Conservation (phyloP, 2,113 vertebrate species). For the Semnornis frantzii region DNA sequence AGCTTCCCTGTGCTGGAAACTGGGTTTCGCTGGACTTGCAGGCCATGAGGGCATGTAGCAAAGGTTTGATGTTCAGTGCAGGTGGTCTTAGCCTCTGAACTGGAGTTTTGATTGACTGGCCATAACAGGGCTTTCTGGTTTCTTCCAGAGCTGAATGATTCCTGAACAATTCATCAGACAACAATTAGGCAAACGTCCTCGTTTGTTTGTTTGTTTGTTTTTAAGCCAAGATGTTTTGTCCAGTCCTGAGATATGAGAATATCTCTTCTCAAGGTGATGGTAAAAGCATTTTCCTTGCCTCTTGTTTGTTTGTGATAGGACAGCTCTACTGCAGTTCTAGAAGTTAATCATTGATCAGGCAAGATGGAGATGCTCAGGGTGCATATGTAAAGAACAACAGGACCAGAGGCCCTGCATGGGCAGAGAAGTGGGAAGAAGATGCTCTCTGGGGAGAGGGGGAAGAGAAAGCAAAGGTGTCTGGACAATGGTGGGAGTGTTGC, state of each 20-base stretch:
- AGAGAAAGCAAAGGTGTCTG: not conserved
- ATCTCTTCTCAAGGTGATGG: not conserved
- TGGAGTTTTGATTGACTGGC: not conserved
- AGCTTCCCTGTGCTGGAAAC: not conserved
- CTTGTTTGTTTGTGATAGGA: not conserved
- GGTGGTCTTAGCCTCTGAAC: not conserved
- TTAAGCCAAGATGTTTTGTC: not conserved
- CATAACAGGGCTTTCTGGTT: not conserved
- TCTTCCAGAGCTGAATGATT: not conserved
- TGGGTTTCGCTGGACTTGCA: not conserved
- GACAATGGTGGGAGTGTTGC: not conserved
- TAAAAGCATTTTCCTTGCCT: not conserved
- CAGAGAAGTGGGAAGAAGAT: not conserved
- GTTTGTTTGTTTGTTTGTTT: not conserved
- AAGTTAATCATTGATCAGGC: constrained; percentile 18
- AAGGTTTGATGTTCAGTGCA: not conserved
- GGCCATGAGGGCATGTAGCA: not conserved
- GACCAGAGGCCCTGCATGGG: not conserved
- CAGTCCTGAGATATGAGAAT: not conserved
- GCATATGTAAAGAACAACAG: not conserved
- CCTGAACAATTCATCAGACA: not conserved
- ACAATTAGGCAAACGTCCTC: not conserved
- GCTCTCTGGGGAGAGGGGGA: not conserved
- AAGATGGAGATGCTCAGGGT: not conserved
- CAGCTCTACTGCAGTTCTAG: not conserved